Evolutionary conservation across 2,888 invertebrate genomes (phyloP).

Genomic region (Miltochrista miniata): DNA sequence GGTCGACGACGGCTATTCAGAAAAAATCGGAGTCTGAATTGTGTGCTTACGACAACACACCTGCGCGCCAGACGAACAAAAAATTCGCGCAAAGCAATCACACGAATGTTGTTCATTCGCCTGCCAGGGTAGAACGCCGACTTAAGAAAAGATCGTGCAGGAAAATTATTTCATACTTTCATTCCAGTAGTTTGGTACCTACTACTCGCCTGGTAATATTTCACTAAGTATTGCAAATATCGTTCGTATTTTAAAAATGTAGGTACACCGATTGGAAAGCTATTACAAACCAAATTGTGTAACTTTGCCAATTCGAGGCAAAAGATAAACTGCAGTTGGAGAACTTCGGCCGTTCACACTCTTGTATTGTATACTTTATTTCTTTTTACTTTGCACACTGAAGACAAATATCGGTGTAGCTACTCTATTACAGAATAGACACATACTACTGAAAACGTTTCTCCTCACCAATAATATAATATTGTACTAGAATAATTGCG

Average conservation of each 20-base stretch:
- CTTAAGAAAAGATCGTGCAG: conserved; percentile 47
- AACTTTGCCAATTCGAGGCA: neutral
- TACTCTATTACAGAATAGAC: too few relatives aligned
- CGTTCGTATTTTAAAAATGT: conserved; percentile 19
- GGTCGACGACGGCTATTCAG: conserved; percentile 58
- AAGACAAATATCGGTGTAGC: too few relatives aligned
- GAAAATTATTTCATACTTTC: conserved; percentile 54
- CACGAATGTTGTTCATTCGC: conserved; percentile 22
- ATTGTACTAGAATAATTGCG: too few relatives aligned
- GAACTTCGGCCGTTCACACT: neutral
- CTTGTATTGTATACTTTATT: neutral
- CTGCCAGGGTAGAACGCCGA: conserved; percentile 11
- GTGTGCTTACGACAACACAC: conserved; percentile 58
- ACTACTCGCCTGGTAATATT: conserved; percentile 34
- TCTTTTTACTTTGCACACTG: too few relatives aligned
- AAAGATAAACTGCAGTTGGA: neutral
- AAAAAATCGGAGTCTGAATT: conserved; percentile 52
- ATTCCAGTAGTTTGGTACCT: conserved; percentile 35
- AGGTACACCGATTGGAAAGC: neutral
- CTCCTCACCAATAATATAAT: too few relatives aligned
- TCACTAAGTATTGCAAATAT: conserved; percentile 36
- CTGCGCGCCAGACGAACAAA: conserved; percentile 74
- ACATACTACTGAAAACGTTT: neutral
- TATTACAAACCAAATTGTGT: neutral
- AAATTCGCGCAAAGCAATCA: conserved; percentile 62